These are phyloP conservation scores for Erythrocebus patas DNA, from an alignment of 2,113 vertebrate genomes.

Conservation along the genomic window DNA sequence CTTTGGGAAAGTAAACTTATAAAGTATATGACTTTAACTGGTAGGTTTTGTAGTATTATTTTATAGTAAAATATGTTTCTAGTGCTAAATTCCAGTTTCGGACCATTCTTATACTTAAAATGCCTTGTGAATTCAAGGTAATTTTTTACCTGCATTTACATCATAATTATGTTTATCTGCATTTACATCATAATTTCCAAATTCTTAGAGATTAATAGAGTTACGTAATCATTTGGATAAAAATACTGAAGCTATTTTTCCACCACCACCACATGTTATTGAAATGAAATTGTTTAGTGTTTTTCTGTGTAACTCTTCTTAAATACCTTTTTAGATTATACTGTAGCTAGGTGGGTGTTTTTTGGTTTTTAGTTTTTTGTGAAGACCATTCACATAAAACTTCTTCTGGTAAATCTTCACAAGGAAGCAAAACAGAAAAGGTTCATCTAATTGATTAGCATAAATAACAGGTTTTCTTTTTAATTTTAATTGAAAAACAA, in stretches of 20 bases:
- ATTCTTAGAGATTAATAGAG: neutral
- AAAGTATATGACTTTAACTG: neutral
- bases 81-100: neutral
- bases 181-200: neutral
- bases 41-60: neutral
- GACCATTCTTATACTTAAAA: neutral
- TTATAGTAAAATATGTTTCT: constrained; percentile 29
- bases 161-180: neutral
- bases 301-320: neutral
- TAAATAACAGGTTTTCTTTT: constrained; percentile 2
- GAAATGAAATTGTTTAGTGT: neutral
- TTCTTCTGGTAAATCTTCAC: neutral
- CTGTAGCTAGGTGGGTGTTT: neutral
- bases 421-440: neutral
- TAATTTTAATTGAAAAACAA: neutral
- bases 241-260: neutral
- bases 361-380: neutral
- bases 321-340: neutral
- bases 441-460: neutral
- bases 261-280: neutral
- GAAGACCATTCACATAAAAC: neutral
- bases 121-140: neutral
- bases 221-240: neutral
- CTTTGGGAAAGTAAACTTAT: neutral
- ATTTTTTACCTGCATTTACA: neutral